Evolutionary conservation across 2,888 invertebrate species (phyloP), one percentile per base, ranked within the genome.

Genomic region (Cephonodes hylas): DNA sequence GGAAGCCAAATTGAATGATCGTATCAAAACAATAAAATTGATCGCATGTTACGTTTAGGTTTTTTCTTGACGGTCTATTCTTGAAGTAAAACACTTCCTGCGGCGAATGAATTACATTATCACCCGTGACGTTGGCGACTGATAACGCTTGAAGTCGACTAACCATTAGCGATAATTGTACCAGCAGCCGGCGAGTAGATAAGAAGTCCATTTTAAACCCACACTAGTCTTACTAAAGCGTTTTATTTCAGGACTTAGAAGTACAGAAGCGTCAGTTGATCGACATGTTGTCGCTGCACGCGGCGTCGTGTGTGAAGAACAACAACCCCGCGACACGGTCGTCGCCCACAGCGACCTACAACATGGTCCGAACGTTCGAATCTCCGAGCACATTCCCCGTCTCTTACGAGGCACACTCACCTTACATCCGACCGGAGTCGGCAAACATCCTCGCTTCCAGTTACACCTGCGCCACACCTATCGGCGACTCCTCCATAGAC

Each of bases 231-330:
- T 31, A 42, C 10, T 18, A 31, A 18, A 20, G 8, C 6, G 13
- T 48, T 10, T 18, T 53, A 59, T 66, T 87, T 46, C 95, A 96
- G 87, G 95, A 96, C 75, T 90, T 97, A 77, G 96, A 97, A 88
- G 95, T 94, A 60, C 96, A 97, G 81, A 94, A 96, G 76, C 94
- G 95, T 68, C 94, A 95, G 78, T 91, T 98, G 63, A 93, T 96
- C 75, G 96, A 97, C 72, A 96, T 97, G 95, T 88, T 97, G 72
- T 94, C 95, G 60, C 87, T 94, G 15, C 97, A 97, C 85, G 93
- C 94, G 44, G 94, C 96, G 0, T 94, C 94, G 13, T 97, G 97
- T 79, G 91, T 95, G 64, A 94, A 94, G 71, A 89, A 89, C 72
- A 83, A 84, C 65, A 86, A 84, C 69, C 73, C 87, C 59, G 84